Evolutionary conservation across 2,113 vertebrate genomes (phyloP).

Genomic region (Thunnus thynnus): DNA sequence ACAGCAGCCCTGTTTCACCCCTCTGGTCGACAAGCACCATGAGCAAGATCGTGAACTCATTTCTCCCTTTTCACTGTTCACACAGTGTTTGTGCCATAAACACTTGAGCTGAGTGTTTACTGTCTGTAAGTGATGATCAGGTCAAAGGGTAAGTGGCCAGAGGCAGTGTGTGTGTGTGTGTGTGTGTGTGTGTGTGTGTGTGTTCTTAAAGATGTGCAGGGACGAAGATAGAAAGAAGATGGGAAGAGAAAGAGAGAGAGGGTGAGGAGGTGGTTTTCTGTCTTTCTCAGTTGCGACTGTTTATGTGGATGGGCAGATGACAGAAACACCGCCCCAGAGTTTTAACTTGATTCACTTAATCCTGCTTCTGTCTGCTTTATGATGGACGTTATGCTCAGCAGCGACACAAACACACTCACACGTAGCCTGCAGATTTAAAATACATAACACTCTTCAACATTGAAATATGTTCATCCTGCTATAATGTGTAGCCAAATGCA

Average conservation of each 20-base stretch:
- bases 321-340: not conserved
- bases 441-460: not conserved
- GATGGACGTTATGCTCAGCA: not conserved
- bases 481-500: not conserved
- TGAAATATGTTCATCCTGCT: slow-evolving; percentile 12
- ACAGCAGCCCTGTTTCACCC: not conserved
- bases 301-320: not conserved
- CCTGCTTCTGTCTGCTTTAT: not conserved
- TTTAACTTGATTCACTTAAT: not conserved
- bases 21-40: not conserved
- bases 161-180: not conserved
- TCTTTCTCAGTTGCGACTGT: not conserved
- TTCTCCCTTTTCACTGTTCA: not conserved
- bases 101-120: slow-evolving; percentile 11
- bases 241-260: not conserved
- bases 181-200: not conserved
- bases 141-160: slow-evolving; percentile 29
- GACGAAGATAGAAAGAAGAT: not conserved
- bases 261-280: not conserved
- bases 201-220: not conserved
- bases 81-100: slow-evolving; percentile 13
- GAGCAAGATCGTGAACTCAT: not conserved
- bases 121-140: slow-evolving; percentile 3
- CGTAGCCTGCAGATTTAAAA: too few species aligned
- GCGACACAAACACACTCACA: not conserved